Base-by-base conservation (phyloP, 2,797 vertebrate genomes). In the Macrochelys suwanniensis region DNA sequence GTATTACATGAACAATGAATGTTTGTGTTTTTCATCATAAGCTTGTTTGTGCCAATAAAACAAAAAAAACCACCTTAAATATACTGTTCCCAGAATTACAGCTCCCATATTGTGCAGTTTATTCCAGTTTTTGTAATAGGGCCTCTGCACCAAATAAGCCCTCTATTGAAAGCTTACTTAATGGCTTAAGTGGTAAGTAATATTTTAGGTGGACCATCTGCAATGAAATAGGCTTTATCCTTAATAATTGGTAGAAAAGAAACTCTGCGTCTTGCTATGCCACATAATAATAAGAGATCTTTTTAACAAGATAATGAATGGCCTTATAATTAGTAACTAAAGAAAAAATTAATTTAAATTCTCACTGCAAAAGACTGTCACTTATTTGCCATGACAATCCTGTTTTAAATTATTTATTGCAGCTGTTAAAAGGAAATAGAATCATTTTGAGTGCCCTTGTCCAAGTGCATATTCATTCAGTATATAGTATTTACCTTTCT, bases 191-290 rank as follows among this genome's bases (percentile, higher is more conserved):
- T 88, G 91, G 25, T 82, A 85, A 89, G 37, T 71, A 78, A n/a
- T 42, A 49, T n/a, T 68, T 89, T 21, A 93, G 83, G 7, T 54
- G 50, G 86, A 71, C 85, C 37, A 85, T 77, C 31, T 86, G 84
- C 71, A 45, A 54, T 74, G 57, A 87, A 89, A 25, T 33, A 88
- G 45, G 89, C 92, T 85, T 89, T 50, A 59, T 25, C 89, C 15
- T 68, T 83, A 94, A 92, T 90, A 92, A 57, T 50, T 56, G 87
- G 57, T 87, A 57, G 76, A 95, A 88, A 96, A 85, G 3, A 37
- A 78, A 6, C 11, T 89, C 50, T 78, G 19, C 9, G 81, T 81
- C 71, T 90, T 95, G 91, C 92, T 84, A 93, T 59, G 82, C 56
- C 74, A 37, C 79, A 80, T 78, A 4, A 56, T 56, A 11, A 61